Evolutionary conservation across 2,888 invertebrate species (phyloP).

Genomic region (Napeogenes inachia): DNA sequence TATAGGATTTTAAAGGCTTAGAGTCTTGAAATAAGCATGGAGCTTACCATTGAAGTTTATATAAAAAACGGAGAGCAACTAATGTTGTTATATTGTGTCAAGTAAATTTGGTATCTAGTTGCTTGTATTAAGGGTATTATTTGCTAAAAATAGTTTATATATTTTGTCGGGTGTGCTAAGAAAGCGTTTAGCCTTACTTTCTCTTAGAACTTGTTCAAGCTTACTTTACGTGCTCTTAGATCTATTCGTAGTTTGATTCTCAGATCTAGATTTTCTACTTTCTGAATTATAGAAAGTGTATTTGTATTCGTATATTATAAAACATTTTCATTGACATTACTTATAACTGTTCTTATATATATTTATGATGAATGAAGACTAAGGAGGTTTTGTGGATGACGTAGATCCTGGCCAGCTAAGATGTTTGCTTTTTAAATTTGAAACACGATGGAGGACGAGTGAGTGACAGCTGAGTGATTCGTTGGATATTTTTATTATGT

Average conservation of each 20-base stretch:
- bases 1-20: too few species aligned
- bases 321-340: too few species aligned
- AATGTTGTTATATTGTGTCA: background rate
- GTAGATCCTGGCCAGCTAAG: too few species aligned
- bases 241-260: slow-evolving; percentile 26
- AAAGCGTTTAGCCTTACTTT: slow-evolving; percentile 44
- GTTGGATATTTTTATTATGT: too few species aligned
- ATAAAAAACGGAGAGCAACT: background rate
- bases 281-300: slow-evolving; percentile 26
- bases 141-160: background rate
- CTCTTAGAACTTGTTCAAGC: slow-evolving; percentile 46
- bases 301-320: slow-evolving; percentile 10
- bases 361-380: too few species aligned
- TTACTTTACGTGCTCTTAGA: slow-evolving; percentile 20
- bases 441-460: too few species aligned
- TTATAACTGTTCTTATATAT: too few species aligned
- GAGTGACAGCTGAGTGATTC: too few species aligned
- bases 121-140: background rate
- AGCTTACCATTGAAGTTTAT: background rate
- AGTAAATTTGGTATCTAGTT: background rate
- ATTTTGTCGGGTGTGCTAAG: slow-evolving; percentile 24
- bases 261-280: slow-evolving; percentile 28
- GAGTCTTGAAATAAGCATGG: too few species aligned
- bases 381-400: too few species aligned
- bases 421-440: too few species aligned